Base-by-base conservation (phyloP, 2,888 invertebrate species). In the Nemotelus nigrinus region DNA sequence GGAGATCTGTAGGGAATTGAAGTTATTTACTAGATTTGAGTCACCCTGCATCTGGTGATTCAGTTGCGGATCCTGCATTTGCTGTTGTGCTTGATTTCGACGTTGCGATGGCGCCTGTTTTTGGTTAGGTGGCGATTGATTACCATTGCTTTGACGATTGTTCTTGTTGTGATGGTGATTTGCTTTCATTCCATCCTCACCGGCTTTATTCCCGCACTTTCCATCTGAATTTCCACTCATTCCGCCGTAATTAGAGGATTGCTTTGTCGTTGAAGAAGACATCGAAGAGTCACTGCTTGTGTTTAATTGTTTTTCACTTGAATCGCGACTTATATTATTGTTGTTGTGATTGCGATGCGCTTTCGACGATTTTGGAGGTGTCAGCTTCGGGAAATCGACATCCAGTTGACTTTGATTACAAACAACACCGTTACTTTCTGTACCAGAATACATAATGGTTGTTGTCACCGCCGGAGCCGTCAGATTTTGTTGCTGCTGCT, bases 361-460 rank as follows among this genome's bases (percentile, higher is more conserved):
- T 80, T 86, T 87, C 78, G 84, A 84, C 72, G 85, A 85, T 81
- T 87, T 87, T 64, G 87, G 87, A 76, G 87, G 87, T 79, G 86
- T 84, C 78, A 87, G 80, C 80, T 87, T 87, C 43, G 87, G 87
- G 81, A 87, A 87, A 82, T 87, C 87, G 2, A 86, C 84, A 81
- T 87, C 87, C 67, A 82, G 75, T 76, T 82, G 81, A 79, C 79
- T 81, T 78, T 79, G 80, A 80, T 86, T 87, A 80, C 85, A 85
- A 70, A 86, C 82, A 58, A 84, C 84, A 80, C 80, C 76, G 60
- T 68, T 77, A 76, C 76, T 80, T 70, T 76, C 79, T 10, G 48
- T 58, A 63, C 77, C 55, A 6, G 79, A 72, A 75, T 78, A 78
- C 76, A 78, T 77, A 6, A 74, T 60, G 57, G 72, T 25, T 58